Percentiles rank a stretch among this genome's conserved stretches.
phyloP scores from a whole-genome alignment of 2,113 vertebrate genomes.

The Chascanopsetta lugubris region DNA sequence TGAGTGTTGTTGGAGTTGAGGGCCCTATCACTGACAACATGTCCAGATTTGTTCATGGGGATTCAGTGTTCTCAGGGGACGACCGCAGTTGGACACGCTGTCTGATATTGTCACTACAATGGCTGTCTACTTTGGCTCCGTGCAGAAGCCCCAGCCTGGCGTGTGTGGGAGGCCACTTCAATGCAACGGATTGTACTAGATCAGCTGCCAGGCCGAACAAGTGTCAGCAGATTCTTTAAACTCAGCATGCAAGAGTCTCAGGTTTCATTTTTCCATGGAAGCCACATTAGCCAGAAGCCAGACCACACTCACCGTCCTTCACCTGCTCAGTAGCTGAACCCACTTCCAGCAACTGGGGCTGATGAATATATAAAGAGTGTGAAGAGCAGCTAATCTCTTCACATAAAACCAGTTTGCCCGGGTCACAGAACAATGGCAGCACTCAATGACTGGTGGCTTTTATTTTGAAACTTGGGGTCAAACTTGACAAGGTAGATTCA shows the following conservation, averaged over 20 bases:
- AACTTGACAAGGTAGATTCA: background rate
- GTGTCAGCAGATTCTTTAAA: slow-evolving; percentile 23
- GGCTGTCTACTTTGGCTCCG: background rate
- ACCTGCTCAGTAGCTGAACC: background rate
- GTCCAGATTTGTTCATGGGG: background rate
- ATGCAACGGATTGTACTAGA: background rate
- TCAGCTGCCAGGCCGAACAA: background rate
- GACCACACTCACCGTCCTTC: background rate
- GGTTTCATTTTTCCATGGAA: slow-evolving; percentile 17
- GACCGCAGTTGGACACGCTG: background rate
- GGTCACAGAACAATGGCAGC: background rate
- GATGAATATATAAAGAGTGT: slow-evolving; percentile 14
- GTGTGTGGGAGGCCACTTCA: background rate
- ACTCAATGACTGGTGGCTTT: background rate
- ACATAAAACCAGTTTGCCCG: background rate
- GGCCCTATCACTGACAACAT: background rate
- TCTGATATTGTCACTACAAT: background rate
- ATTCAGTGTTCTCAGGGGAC: background rate
- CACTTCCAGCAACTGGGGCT: background rate
- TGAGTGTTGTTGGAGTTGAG: background rate
- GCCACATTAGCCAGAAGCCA: background rate
- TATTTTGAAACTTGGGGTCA: background rate
- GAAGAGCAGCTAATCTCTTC: slow-evolving; percentile 8
- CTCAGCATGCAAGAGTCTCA: slow-evolving; percentile 9
- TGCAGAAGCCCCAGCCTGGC: background rate